A percentile compares a stretch with the other conserved stretches of the same genome.
phyloP scores from a whole-genome alignment of 2,113 vertebrate species.

The Eulemur rufifrons region DNA sequence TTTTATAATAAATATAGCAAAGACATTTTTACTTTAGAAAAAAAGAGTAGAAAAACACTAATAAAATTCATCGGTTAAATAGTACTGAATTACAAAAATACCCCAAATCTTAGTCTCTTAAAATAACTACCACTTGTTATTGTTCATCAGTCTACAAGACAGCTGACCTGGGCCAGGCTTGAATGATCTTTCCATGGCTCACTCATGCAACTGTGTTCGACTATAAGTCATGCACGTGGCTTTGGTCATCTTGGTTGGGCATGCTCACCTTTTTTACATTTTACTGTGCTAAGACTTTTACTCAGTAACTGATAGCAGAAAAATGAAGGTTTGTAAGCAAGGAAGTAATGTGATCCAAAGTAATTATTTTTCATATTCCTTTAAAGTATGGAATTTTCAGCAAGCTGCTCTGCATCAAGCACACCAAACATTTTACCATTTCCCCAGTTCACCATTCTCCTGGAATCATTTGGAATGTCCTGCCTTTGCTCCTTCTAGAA shows the following conservation, averaged over 20 bases:
- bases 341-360: not conserved
- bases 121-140: conserved; percentile 1
- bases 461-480: not conserved
- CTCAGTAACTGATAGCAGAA: not conserved
- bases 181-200: not conserved
- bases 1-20: conserved; percentile 49
- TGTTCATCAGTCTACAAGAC: not conserved
- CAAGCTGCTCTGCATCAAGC: not conserved
- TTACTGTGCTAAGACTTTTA: not conserved
- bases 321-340: not conserved
- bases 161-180: not conserved
- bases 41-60: not conserved
- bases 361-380: not conserved
- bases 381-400: not conserved
- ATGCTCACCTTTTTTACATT: not conserved
- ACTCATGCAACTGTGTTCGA: not conserved
- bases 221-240: not conserved
- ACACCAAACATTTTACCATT: not conserved
- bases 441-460: not conserved
- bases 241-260: not conserved
- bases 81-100: conserved; percentile 29
- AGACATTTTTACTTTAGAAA: conserved; percentile 18
- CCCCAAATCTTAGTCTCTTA: not conserved
- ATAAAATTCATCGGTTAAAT: conserved; percentile 8
- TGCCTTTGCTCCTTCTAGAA: not conserved